Percentiles rank a stretch among this genome's conserved stretches.
Conservation (phyloP, 2,888 invertebrate species). For the Macaria liturata region DNA sequence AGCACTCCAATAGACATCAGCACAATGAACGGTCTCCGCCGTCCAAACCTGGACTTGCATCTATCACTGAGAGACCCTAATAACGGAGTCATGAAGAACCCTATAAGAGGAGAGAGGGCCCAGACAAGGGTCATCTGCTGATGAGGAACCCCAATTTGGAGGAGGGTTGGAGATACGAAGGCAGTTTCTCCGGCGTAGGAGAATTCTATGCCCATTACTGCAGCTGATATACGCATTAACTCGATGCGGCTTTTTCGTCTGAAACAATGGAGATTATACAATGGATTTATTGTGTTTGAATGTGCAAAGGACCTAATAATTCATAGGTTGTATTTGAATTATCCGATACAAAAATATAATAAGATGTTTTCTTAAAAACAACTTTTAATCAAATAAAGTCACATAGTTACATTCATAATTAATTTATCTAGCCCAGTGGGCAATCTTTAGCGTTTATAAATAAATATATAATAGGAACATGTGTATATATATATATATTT, state of each 20-base stretch:
- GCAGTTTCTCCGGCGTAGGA: conserved; percentile 99
- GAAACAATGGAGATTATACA: conserved; percentile 29
- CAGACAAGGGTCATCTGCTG: conserved; percentile 97
- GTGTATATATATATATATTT: too few relatives aligned
- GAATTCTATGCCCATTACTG: conserved; percentile 98
- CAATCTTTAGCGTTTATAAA: too few relatives aligned
- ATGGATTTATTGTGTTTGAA: too few relatives aligned
- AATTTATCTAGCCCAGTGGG: too few relatives aligned
- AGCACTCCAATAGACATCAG: conserved; percentile 94
- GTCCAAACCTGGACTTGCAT: conserved; percentile 90
- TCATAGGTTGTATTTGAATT: too few relatives aligned
- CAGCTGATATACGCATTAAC: conserved; percentile 93
- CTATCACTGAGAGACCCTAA: conserved; percentile 96
- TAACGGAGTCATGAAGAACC: conserved; percentile 96
- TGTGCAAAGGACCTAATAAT: too few relatives aligned
- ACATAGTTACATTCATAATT: too few relatives aligned
- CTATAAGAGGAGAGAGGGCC: conserved; percentile 96
- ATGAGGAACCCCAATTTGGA: conserved; percentile 96
- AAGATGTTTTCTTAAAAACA: too few relatives aligned
- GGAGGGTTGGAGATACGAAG: conserved; percentile 96
- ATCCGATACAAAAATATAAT: too few relatives aligned
- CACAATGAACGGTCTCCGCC: conserved; percentile 96
- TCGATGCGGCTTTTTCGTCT: conserved; percentile 92
- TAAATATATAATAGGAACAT: too few relatives aligned
- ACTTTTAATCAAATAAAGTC: too few relatives aligned